Conservation (phyloP, 2,113 vertebrate species). For the Bos javanicus region DNA sequence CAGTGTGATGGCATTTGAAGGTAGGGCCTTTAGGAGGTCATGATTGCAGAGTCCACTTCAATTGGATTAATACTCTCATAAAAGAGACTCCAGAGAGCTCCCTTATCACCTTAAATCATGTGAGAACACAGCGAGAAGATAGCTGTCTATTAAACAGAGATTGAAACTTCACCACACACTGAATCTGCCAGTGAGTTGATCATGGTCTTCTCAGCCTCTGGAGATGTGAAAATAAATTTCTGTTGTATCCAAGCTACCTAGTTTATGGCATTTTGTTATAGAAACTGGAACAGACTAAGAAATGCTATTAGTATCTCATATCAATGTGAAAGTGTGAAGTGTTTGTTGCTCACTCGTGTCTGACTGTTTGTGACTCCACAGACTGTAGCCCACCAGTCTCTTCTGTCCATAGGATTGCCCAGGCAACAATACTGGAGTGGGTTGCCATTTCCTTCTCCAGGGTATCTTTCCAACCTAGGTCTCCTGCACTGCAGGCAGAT, state of each 20-base stretch:
- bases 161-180: background rate
- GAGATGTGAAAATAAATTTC: background rate
- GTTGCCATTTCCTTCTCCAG: no score
- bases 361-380: no score
- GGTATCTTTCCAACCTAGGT: no score
- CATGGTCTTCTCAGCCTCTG: background rate
- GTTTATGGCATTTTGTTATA: background rate
- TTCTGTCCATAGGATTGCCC: no score
- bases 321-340: background rate
- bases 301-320: background rate
- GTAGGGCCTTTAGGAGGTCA: background rate
- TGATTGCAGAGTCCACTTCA: background rate
- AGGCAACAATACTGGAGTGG: no score
- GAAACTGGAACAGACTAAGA: background rate
- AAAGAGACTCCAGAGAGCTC: background rate
- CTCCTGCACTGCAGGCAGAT: no score
- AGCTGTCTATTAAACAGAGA: background rate
- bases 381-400: no score
- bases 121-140: background rate
- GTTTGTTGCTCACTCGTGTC: no score
- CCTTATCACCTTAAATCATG: background rate
- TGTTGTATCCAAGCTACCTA: background rate
- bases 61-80: background rate
- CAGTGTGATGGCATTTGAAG: background rate
- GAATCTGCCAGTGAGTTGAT: background rate